A percentile compares a stretch with the other conserved stretches of the same genome.
phyloP scores from a whole-genome alignment of 2,888 invertebrate species.

The Torymus tubicola region DNA sequence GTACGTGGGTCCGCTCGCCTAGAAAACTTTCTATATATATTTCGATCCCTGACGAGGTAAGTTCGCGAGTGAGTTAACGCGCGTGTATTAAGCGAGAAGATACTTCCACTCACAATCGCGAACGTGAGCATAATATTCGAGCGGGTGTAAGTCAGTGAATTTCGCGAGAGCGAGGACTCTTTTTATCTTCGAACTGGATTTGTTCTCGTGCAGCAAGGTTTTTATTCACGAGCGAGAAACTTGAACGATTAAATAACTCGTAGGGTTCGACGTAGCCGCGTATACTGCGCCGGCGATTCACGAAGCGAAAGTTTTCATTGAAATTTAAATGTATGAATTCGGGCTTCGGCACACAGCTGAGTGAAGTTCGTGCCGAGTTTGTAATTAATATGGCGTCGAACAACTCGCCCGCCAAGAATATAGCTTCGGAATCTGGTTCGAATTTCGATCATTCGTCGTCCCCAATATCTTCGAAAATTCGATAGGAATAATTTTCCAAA shows the following conservation, averaged over 20 bases:
- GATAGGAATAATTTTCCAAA: too few species aligned
- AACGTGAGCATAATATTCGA: conserved; percentile 23
- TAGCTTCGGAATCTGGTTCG: background rate
- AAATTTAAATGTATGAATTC: conserved; percentile 43
- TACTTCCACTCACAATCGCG: background rate
- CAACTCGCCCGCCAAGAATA: background rate
- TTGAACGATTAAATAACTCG: conserved; percentile 43
- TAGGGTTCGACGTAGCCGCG: conserved; percentile 22
- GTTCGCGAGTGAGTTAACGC: background rate
- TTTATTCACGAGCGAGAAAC: conserved; percentile 11
- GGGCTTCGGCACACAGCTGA: background rate
- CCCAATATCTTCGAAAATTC: too few species aligned
- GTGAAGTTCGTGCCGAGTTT: conserved; percentile 37
- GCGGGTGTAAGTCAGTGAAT: background rate
- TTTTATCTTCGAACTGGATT: background rate
- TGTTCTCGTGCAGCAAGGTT: conserved; percentile 17
- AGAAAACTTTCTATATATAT: conserved; percentile 42
- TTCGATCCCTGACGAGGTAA: background rate
- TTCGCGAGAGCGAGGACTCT: background rate
- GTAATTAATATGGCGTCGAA: conserved; percentile 19
- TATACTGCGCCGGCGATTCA: conserved; percentile 15
- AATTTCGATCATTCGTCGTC: background rate
- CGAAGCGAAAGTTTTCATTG: conserved; percentile 39
- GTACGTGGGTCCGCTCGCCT: background rate
- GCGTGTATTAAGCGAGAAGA: background rate